A percentile compares a stretch with the other conserved stretches of the same genome.
These are phyloP conservation scores for Antrozous pallidus DNA, from an alignment of 2,797 vertebrate genomes.

Conservation along the genomic window DNA sequence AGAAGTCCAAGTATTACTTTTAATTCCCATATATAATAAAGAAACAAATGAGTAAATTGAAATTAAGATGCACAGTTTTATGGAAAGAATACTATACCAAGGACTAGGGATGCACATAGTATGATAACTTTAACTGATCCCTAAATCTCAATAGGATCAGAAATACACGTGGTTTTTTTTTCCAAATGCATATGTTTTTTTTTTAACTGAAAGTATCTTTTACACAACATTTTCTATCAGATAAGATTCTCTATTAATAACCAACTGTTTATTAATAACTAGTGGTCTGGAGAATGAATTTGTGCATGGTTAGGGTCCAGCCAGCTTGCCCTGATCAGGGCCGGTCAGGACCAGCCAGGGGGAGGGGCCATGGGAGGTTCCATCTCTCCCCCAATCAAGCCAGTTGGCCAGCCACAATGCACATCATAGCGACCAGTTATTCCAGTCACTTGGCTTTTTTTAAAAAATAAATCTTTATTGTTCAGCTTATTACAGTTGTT, in stretches of 20 bases:
- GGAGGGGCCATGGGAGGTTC: no score
- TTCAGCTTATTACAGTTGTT: no score
- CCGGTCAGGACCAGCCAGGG: no score
- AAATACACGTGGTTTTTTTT: not conserved
- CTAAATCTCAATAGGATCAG: not conserved
- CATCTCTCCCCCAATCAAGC: no score
- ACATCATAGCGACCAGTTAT: fast-evolving
- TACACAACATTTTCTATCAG: not conserved
- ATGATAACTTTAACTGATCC: not conserved
- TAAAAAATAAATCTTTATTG: no score
- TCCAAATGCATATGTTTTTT: not conserved
- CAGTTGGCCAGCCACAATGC: no score
- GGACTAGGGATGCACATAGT: not conserved
- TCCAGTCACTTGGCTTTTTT: no score
- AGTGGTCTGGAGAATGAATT: no score
- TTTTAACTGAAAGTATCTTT: not conserved
- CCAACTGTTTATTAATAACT: no score
- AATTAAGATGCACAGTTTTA: not conserved
- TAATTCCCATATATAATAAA: not conserved
- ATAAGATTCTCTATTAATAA: not conserved
- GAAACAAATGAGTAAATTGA: not conserved
- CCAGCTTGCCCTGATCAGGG: no score
- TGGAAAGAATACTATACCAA: not conserved
- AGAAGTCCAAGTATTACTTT: not conserved
- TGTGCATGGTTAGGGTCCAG: no score